phyloP scores from a whole-genome alignment of 2,113 vertebrate genomes.

The Erpornis zantholeuca region DNA sequence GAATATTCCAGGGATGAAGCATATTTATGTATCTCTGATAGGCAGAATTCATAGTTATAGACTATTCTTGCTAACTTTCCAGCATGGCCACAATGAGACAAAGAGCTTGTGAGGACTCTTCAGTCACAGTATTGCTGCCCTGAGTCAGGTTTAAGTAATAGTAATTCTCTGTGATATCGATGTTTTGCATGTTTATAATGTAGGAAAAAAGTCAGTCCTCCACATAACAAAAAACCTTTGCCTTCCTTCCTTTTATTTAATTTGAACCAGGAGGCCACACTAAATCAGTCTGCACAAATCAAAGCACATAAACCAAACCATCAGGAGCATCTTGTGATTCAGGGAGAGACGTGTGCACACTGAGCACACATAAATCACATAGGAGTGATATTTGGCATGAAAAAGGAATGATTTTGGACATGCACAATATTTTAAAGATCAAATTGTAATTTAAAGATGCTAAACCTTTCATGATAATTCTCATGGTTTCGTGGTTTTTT shows the following conservation, averaged over 20 bases:
- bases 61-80: neutral
- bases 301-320: neutral
- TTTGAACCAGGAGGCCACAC: neutral
- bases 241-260: neutral
- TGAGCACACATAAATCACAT: neutral
- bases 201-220: neutral
- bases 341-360: neutral
- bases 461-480: neutral
- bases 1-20: neutral
- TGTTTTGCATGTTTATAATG: neutral
- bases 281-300: neutral
- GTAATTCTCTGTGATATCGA: neutral
- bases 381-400: neutral
- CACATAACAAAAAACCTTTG: neutral
- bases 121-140: neutral
- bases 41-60: neutral
- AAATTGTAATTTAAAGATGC: conserved; percentile 16
- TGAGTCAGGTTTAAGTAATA: neutral
- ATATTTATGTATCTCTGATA: neutral
- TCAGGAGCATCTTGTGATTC: neutral
- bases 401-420: neutral
- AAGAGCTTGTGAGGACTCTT: neutral
- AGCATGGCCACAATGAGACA: neutral
- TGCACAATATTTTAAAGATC: neutral
- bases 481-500: neutral